phyloP scores from a whole-genome alignment of 2,888 invertebrate genomes.

The Mythimna ferrago region DNA sequence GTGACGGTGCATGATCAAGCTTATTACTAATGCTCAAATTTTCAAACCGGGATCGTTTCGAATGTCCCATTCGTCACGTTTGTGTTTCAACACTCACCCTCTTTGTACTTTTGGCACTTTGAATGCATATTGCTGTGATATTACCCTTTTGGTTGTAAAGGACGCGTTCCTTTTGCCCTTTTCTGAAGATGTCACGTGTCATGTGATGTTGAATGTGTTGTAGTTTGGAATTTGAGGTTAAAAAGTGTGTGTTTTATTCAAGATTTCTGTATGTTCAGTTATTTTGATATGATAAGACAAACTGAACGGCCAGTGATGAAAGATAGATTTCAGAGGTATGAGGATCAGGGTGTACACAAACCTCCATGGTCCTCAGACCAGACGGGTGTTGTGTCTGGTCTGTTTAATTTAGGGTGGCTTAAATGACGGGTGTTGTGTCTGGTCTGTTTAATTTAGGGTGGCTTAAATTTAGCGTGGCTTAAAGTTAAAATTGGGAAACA shows the following conservation, averaged over 20 bases:
- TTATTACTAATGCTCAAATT: slow-evolving; percentile 86
- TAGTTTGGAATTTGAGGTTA: slow-evolving; percentile 4
- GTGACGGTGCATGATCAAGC: slow-evolving; percentile 88
- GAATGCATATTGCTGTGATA: slow-evolving; percentile 67
- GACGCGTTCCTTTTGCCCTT: background rate
- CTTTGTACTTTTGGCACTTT: slow-evolving; percentile 69
- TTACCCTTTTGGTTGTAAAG: slow-evolving; percentile 51
- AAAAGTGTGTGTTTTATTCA: background rate
- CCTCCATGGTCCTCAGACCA: too few relatives aligned
- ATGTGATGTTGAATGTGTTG: slow-evolving; percentile 2
- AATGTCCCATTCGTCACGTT: slow-evolving; percentile 83
- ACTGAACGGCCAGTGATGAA: background rate
- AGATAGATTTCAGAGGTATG: background rate
- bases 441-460: too few relatives aligned
- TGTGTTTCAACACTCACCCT: slow-evolving; percentile 77
- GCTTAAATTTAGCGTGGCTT: too few relatives aligned
- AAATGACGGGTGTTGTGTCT: too few relatives aligned
- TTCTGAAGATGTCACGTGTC: slow-evolving; percentile 2
- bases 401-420: too few relatives aligned
- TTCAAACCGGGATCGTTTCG: slow-evolving; percentile 72
- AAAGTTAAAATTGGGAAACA: background rate
- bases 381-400: too few relatives aligned
- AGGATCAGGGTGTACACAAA: too few relatives aligned
- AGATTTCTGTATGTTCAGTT: background rate
- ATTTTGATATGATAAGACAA: background rate